Evolutionary conservation across 64 coral and sea anemone genomes (phyloP).

Genomic region (Actinia equina): DNA sequence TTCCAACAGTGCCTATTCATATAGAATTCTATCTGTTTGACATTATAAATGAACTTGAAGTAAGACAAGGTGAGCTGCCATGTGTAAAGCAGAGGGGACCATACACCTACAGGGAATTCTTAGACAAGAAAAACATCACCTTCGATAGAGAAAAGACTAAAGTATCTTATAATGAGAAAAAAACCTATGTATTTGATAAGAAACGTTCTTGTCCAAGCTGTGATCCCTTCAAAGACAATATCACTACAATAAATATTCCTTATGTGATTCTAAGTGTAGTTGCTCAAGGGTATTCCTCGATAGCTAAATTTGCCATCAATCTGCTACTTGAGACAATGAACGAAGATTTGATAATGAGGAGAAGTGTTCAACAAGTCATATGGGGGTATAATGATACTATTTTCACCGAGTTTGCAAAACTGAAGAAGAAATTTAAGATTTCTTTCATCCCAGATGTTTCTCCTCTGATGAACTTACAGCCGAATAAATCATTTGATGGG

Average conservation of each 20-base stretch:
- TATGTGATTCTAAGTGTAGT: conserved; percentile 57
- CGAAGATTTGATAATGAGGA: conserved; percentile 54
- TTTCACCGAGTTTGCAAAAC: conserved; percentile 42
- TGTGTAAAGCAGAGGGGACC: conserved; percentile 59
- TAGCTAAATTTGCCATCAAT: conserved; percentile 32
- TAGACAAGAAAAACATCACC: conserved; percentile 58
- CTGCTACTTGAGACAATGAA: conserved; percentile 49
- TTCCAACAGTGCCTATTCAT: conserved; percentile 47
- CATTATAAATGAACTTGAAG: conserved; percentile 51
- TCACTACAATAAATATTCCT: conserved; percentile 57
- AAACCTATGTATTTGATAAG: conserved; percentile 50
- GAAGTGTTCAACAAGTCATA: conserved; percentile 53
- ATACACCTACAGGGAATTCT: conserved; percentile 58
- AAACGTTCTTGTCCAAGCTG: conserved; percentile 30
- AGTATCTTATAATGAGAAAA: conserved; percentile 66
- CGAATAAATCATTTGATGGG: conserved; percentile 58
- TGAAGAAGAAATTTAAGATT: conserved; percentile 49
- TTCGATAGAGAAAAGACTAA: conserved; percentile 32
- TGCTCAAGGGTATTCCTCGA: conserved; percentile 41
- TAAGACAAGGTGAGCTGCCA: conserved; percentile 44
- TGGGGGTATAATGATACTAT: conserved; percentile 73
- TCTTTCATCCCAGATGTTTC: conserved; percentile 58
- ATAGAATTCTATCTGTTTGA: conserved; percentile 75
- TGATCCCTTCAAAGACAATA: conserved; percentile 15
- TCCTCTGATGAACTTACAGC: conserved; percentile 55